Conservation (phyloP, 1,140 invertebrate species). For the Eriocheir sinensis region DNA sequence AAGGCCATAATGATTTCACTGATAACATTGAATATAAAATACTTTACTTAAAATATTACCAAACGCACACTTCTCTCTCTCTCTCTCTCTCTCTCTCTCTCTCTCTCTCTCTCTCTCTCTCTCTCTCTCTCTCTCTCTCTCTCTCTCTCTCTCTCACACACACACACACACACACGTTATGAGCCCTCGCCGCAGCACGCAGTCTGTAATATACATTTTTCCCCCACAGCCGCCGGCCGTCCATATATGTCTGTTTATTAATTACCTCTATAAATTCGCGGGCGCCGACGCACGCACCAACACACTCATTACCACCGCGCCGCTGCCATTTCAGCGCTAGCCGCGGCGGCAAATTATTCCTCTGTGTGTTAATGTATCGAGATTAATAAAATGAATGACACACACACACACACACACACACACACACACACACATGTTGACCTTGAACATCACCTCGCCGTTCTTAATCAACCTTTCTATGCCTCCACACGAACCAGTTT, state of each 20-base stretch:
- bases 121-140: not conserved
- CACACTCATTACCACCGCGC: not conserved
- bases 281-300: not conserved
- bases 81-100: no score
- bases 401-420: slow-evolving; percentile 5
- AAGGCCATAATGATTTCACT: no score
- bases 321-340: not conserved
- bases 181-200: no score
- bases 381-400: not conserved
- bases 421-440: slow-evolving; percentile 41
- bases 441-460: no score
- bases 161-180: not conserved
- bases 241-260: no score
- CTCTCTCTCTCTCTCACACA: not conserved
- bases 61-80: no score
- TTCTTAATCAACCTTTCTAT: no score
- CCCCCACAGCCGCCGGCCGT: not conserved
- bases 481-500: no score
- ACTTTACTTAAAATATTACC: no score
- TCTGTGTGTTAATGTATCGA: not conserved
- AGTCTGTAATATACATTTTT: not conserved
- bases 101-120: not conserved
- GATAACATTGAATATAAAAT: no score
- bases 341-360: not conserved
- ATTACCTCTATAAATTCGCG: not conserved